Base-by-base conservation (phyloP, 2,888 invertebrate genomes). In the Malacosoma neustria region DNA sequence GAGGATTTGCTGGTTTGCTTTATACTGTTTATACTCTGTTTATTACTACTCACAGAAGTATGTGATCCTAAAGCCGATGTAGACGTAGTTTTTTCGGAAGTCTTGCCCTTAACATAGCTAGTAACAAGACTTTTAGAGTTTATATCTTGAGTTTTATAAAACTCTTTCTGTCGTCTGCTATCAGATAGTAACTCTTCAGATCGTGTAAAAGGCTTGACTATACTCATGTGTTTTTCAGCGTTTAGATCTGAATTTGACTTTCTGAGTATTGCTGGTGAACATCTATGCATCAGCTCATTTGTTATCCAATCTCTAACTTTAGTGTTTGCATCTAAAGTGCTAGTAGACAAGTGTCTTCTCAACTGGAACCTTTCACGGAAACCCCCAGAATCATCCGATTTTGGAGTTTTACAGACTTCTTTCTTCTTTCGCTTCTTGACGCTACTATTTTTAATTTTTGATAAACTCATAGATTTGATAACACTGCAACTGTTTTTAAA, bases 251-350 rank as follows among this genome's bases (percentile, higher is more conserved):
- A 67, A 47, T 76, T 77, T 1, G 81, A 81, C 55, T 89, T 89
- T 48, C 90, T 79, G 11, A 91, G 61, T 61, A 90, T 89, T 42
- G 87, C 88, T 1, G 92, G 92, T 35, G 92, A 91, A 54, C 90
- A 91, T 61, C 91, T 88, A 49, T 91, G 89, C 56, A 91, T 90
- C 29, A 93, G 91, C 67, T 93, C 93, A 46, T 92, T 91, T 0
- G 92, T 90, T 51, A 95, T 95, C 95, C 95, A 95, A 52, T 95
- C 93, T 44, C 91, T 88, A 1, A 95, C 95, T 87, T 95, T 95
- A 9, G 93, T 92, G 60, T 94, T 92, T 0, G 95, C 93, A 66
- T 95, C 95, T 46, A 95, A 89, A 1, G 95, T 95, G 44, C 93
- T 94, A 3, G 89, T 90, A 4, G 93, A 94, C 57, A 92, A 88